Evolutionary conservation across 92 coral and sea anemone species (phyloP).

Genomic region (Porites rus): DNA sequence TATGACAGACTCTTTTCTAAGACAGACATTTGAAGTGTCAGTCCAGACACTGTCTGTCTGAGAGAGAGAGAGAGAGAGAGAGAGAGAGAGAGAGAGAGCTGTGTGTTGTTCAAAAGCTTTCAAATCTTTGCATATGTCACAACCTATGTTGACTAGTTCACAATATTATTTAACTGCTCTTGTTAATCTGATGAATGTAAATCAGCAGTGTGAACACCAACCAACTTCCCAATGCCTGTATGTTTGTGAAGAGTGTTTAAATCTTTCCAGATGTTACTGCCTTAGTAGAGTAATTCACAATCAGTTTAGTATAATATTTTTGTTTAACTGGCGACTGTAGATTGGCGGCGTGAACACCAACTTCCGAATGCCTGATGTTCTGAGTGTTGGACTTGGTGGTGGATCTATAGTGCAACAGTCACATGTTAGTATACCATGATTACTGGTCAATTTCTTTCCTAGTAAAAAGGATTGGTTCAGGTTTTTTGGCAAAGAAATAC

Average conservation of each 20-base stretch:
- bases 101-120: no score
- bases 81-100: no score
- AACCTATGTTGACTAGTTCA: background rate
- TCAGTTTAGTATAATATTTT: no score
- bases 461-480: background rate
- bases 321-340: conserved; percentile 24
- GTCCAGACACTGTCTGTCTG: no score
- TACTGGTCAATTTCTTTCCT: background rate
- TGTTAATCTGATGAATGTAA: conserved; percentile 23
- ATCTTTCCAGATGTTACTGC: no score
- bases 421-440: conserved; percentile 8
- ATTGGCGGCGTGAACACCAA: conserved; percentile 97
- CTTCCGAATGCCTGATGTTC: conserved; percentile 97
- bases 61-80: no score
- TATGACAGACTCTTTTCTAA: no score
- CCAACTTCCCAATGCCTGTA: no score
- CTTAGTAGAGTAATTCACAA: background rate
- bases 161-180: no score
- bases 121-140: no score
- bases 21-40: no score
- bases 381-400: conserved; percentile 94
- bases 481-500: background rate
- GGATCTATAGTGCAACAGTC: conserved; percentile 71
- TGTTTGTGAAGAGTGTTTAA: no score
- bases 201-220: conserved; percentile 67